A percentile compares a stretch with the other conserved stretches of the same genome.
Evolutionary conservation across 2,113 vertebrate genomes (phyloP).

Genomic region (Triplophysa tibetana): DNA sequence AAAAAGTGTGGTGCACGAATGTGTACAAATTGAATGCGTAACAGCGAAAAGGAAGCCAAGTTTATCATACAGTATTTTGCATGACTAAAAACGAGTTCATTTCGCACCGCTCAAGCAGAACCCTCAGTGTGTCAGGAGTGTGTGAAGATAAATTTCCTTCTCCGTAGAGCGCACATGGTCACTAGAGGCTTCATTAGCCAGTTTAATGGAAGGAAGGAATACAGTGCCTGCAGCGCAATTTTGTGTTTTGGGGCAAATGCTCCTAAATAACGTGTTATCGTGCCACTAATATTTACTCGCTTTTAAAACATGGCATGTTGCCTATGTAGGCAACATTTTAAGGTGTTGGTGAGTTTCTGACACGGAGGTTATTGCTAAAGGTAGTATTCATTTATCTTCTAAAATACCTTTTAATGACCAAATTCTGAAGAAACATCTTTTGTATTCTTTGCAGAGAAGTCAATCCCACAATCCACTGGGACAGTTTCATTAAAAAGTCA

Average conservation of each 20-base stretch:
- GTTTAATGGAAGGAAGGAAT: conserved; percentile 40
- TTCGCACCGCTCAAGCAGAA: conserved; percentile 12
- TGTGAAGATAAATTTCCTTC: conserved; percentile 39
- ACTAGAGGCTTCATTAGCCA: conserved; percentile 48
- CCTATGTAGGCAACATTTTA: not conserved
- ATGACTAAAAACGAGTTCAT: conserved; percentile 8
- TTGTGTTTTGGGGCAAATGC: not conserved
- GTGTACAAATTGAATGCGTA: conserved; percentile 7
- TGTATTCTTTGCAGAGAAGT: no score
- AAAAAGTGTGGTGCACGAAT: not conserved
- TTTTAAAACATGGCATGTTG: not conserved
- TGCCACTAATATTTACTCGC: not conserved
- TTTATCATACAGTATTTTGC: conserved; percentile 23
- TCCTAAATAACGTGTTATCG: not conserved
- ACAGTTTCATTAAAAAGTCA: no score
- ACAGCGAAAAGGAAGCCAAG: not conserved
- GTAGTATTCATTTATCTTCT: no score
- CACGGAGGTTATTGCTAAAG: no score
- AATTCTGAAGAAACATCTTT: no score
- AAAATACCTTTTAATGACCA: no score
- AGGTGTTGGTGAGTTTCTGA: no score
- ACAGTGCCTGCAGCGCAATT: conserved; percentile 21
- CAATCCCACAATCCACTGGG: no score
- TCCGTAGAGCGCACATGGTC: conserved; percentile 37
- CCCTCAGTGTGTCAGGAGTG: conserved; percentile 8